Conservation (phyloP, 2,797 vertebrate species). For the Gallinago nigripennis region DNA sequence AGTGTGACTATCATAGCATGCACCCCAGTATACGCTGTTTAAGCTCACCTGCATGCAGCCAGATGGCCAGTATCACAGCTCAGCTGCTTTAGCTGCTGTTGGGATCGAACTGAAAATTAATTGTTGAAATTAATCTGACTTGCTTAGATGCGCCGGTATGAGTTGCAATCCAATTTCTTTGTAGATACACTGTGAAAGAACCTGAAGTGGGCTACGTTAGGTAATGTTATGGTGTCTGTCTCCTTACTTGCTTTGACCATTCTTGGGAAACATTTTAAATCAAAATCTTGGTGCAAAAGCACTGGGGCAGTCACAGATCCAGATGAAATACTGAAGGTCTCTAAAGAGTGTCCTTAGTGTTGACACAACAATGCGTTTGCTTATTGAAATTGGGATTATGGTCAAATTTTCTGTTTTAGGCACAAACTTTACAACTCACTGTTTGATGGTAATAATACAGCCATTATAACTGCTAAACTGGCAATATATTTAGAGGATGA, state of each 20-base stretch:
- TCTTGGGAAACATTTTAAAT: neutral
- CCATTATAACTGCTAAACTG: neutral
- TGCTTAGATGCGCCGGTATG: neutral
- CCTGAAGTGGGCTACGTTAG: neutral
- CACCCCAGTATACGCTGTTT: rapidly evolving
- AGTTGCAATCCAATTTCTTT: neutral
- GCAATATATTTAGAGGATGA: neutral
- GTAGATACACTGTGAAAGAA: neutral
- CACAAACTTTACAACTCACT: neutral
- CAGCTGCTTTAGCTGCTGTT: neutral
- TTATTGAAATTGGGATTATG: neutral
- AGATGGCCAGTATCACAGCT: neutral
- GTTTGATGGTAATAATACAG: neutral
- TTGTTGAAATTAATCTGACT: neutral
- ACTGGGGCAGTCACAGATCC: neutral
- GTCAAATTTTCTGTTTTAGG: neutral
- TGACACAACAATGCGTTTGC: neutral
- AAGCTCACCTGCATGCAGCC: neutral
- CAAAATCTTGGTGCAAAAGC: neutral
- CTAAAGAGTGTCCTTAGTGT: neutral
- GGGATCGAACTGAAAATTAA: neutral
- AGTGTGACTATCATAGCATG: neutral
- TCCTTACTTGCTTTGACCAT: neutral
- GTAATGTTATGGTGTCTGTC: neutral
- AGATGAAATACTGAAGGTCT: neutral